Evolutionary conservation across 2,888 invertebrate species (phyloP).

Genomic region (Tachystola acroxantha): DNA sequence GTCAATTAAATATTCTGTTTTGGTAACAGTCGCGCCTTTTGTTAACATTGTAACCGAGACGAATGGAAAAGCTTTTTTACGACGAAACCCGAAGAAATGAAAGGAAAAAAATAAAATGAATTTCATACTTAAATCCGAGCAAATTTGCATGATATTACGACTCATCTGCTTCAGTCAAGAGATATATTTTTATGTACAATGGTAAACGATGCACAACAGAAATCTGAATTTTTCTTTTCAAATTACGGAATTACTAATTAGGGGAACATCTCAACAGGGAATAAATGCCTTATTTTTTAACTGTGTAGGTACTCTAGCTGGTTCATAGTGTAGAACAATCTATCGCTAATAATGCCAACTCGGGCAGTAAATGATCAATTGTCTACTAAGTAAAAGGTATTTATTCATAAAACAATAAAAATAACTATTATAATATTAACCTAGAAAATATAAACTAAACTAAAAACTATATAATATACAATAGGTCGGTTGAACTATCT

Average conservation of each 20-base stretch:
- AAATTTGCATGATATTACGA: conserved; percentile 70
- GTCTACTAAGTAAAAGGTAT: too few relatives aligned
- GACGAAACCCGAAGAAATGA: conserved; percentile 49
- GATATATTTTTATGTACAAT: conserved; percentile 40
- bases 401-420: too few relatives aligned
- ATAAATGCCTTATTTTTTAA: background rate
- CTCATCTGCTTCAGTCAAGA: conserved; percentile 43
- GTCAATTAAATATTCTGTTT: conserved; percentile 46
- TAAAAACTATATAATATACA: too few relatives aligned
- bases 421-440: too few relatives aligned
- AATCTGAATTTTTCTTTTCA: conserved; percentile 43
- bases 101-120: conserved; percentile 54
- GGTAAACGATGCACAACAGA: conserved; percentile 52
- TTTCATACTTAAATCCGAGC: conserved; percentile 56
- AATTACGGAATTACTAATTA: conserved; percentile 46
- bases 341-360: too few relatives aligned
- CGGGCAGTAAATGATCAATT: too few relatives aligned
- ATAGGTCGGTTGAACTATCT: too few relatives aligned
- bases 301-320: too few relatives aligned
- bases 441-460: too few relatives aligned
- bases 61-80: conserved; percentile 62
- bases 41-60: conserved; percentile 59
- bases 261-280: conserved; percentile 21
- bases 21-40: conserved; percentile 50
- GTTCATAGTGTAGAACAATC: too few relatives aligned